Evolutionary conservation across 2,113 vertebrate genomes (phyloP).

Genomic region (Proteles cristata): DNA sequence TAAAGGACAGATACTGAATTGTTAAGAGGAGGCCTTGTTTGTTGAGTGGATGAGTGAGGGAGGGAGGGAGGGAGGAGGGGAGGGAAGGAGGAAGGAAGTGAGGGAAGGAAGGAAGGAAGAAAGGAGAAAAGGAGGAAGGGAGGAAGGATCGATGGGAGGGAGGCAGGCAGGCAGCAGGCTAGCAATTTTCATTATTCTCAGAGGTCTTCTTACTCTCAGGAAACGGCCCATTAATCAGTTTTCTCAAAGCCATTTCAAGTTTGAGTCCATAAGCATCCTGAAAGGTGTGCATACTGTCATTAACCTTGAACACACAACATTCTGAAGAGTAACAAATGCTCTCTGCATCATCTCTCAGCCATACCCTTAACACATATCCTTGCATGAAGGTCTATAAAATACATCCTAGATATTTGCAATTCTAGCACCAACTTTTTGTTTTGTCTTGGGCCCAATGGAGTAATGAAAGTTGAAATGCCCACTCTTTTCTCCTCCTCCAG

Average conservation of each 20-base stretch:
- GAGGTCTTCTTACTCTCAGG: slow-evolving; percentile 7
- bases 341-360: neutral
- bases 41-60: neutral
- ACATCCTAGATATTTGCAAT: neutral
- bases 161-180: neutral
- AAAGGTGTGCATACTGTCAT: neutral
- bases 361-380: neutral
- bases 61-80: neutral
- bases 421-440: neutral
- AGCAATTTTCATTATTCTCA: slow-evolving; percentile 1
- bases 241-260: slow-evolving; percentile 11
- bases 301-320: neutral
- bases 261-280: neutral
- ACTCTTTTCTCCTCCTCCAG: neutral
- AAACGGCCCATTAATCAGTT: neutral
- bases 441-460: neutral
- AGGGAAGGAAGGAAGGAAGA: neutral
- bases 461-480: neutral
- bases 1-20: neutral
- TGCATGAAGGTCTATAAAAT: neutral
- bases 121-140: neutral
- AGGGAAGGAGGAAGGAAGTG: neutral
- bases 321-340: neutral
- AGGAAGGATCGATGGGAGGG: neutral
- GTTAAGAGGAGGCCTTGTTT: neutral